phyloP scores from a whole-genome alignment of 2,113 vertebrate species.

The Neopipo cinnamomea region DNA sequence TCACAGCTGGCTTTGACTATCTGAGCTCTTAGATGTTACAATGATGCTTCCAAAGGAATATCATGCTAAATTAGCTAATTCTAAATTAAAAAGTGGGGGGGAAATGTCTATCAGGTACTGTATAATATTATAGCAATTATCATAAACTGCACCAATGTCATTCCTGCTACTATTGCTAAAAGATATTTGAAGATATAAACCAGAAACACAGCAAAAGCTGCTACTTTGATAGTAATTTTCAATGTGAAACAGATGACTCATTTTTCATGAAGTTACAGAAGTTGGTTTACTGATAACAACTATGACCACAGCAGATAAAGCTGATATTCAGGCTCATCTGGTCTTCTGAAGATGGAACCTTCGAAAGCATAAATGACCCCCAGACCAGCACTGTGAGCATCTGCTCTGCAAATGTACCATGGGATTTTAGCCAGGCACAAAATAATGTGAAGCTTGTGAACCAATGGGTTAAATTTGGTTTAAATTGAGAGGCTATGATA shows the following conservation, averaged over 20 bases:
- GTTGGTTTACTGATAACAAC: constrained; percentile 59
- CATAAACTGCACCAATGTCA: not conserved
- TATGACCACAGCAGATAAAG: constrained; percentile 63
- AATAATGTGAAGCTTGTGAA: not conserved
- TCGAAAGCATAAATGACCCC: constrained; percentile 45
- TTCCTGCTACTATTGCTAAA: not conserved
- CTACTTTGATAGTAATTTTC: not conserved
- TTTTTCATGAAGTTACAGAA: constrained; percentile 60
- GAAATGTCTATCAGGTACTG: not conserved
- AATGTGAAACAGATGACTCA: constrained; percentile 62
- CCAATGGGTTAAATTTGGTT: not conserved
- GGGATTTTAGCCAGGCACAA: not conserved
- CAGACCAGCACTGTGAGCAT: constrained; percentile 63
- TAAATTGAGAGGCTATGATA: not conserved
- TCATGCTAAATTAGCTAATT: not conserved
- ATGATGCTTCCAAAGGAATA: not conserved
- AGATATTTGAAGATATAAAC: not conserved
- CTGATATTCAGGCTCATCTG: not conserved
- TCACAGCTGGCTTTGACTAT: not conserved
- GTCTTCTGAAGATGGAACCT: constrained; percentile 72
- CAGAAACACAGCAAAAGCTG: not conserved
- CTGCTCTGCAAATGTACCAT: constrained; percentile 74
- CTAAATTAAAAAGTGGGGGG: not conserved
- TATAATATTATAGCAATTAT: not conserved
- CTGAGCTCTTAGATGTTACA: not conserved